Base-by-base conservation (phyloP, 1,140 invertebrate species). In the Halyomorpha halys region DNA sequence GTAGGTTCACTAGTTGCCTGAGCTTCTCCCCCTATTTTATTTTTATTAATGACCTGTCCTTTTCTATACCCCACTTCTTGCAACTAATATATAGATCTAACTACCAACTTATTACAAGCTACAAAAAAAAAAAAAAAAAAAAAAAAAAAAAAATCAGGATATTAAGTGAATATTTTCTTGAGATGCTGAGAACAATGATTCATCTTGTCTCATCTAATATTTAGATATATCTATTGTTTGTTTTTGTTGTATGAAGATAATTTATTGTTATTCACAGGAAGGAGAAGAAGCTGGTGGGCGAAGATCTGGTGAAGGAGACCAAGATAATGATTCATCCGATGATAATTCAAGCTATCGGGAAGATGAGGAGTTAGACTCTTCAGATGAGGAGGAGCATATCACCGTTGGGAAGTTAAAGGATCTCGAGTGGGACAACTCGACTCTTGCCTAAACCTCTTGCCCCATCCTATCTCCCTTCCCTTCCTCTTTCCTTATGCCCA, bases 391-490 rank as follows among this genome's bases (percentile, higher is more conserved):
- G 21, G 76, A 76, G 51, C 73, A 70, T 25, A 65, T 67, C 25
- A 73, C 72, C 19, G 65, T 67, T 16, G 74, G 72, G 19, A 74
- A 75, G 66, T 70, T 73, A 15, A 74, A 75, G 65, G 74, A 73
- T 34, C 72, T 85, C 47, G 83, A 85, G 69, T 85, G 83, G 83
- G 83, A 85, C 73, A 80, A 85, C 73, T 83, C 82, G 53, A 81
- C 76, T 56, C 74, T 82, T 47, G 76, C 77, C 65, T 81, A 80
- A 70, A 30, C 51, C 14, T 27, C 45, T 63, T 44, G 3, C 15
- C 45, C 34, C 21, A 59, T 14, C 19, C 59, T 23, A 9, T 3
- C 21, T 34, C 54, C 18, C n/a, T 34, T 34, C 54, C 54, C 54
- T 27, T 34, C 54, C 25, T 21, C 47, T 44, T 23, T 39, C 45